Base-by-base conservation (phyloP, 2,113 vertebrate species). In the Merops nubicus region DNA sequence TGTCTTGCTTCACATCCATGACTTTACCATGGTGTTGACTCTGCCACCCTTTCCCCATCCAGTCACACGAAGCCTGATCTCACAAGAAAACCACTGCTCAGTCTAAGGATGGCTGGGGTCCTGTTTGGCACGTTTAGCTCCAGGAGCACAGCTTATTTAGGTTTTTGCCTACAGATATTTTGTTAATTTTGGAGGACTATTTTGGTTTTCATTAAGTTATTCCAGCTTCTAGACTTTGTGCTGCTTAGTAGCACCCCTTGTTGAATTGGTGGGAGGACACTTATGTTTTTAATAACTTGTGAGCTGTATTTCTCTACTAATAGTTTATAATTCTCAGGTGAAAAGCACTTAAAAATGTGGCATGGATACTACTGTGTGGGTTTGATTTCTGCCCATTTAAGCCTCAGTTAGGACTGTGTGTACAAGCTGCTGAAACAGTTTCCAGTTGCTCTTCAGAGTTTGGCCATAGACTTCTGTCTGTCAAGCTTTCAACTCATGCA, bases 351-450 rank as follows among this genome's bases (percentile, higher is more conserved):
- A 14, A 18, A 77, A 88, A 25, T 73, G 59, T 43, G 38, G 15
- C 50, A 31, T 9, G 21, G 21, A 14, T 83, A 38, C 84, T 51
- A 74, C 34, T 43, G 21, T 48, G 48, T 78, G 45, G 36, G 68
- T 94, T 97, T 69, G 33, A 45, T 84, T 91, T 73, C 63, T 86
- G 9, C 13, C 6, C 34, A 36, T 74, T 64, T 89, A 82, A 95
- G 33, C 29, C 29, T 85, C 20, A 6, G 42, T 79, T 69, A 83
- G 85, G 38, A 33, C 33, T 69, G 9, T n/a, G 14, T 4, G 16
- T 43, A 36, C 29, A 48, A 91, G 42, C 29, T 69, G 14, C 45
- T 56, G 42, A 45, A 91, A 65, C 8, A 34, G n/a, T 78, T 85
- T 85, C 48, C 48, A 88, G 15, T 73, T 68, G 28, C 21, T 93